Conservation (phyloP, 2,888 invertebrate species). For the Rhyacophila evoluta region DNA sequence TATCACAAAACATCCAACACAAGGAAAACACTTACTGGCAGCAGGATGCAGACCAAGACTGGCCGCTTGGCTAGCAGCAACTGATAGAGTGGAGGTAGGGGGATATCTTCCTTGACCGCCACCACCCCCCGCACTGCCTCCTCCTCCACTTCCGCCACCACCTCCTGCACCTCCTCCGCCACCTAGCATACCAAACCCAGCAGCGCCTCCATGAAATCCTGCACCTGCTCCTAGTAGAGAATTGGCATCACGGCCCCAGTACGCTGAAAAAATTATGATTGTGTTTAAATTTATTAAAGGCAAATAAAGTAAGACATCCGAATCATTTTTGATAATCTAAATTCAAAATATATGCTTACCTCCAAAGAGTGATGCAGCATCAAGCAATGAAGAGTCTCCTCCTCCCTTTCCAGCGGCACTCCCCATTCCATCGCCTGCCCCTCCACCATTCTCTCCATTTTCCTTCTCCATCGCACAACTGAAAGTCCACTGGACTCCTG, state of each 20-base stretch:
- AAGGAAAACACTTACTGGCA: conserved; percentile 78
- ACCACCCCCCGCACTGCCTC: conserved; percentile 69
- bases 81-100: conserved; percentile 81
- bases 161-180: conserved; percentile 58
- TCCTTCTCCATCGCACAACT: conserved; percentile 79
- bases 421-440: conserved; percentile 69
- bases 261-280: conserved; percentile 78
- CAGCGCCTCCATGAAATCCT: conserved; percentile 63
- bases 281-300: no score
- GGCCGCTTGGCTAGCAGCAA: conserved; percentile 88
- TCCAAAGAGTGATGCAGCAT: conserved; percentile 83
- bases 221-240: conserved; percentile 57
- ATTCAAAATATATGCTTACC: conserved; percentile 62
- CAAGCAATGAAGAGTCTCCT: conserved; percentile 79
- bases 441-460: conserved; percentile 76
- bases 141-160: conserved; percentile 64
- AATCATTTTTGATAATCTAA: no score
- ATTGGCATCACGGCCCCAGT: conserved; percentile 80
- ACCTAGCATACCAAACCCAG: conserved; percentile 61
- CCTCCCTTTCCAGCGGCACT: conserved; percentile 69
- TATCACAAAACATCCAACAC: no score
- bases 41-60: conserved; percentile 83
- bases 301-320: no score
- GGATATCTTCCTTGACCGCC: conserved; percentile 65
- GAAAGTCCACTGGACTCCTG: conserved; percentile 11